Evolutionary conservation across 2,888 invertebrate species (phyloP), one percentile per base, ranked within the genome.

Genomic region (Trissoscelio sp.): DNA sequence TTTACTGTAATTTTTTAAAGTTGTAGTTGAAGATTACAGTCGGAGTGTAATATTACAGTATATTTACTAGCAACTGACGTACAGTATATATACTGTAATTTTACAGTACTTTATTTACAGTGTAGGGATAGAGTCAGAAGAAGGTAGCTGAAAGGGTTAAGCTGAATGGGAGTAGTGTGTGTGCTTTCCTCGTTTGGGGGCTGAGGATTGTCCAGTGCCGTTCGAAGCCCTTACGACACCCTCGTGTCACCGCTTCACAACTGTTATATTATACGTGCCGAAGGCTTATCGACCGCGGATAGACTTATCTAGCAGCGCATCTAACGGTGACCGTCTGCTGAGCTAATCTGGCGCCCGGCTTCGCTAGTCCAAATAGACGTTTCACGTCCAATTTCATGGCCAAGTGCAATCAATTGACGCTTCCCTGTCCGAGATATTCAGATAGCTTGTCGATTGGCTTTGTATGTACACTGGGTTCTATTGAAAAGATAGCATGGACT

Each of bases 151-250:
- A 89, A 88, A 88, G 88, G 88, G 89, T 88, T 88, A 87, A 11
- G 87, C 83, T 89, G 87, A 88, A 89, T 89, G 88, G 88, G 84
- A 85, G 85, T 85, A 87, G 86, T 87, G 88, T 89, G 88, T 88
- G 87, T 88, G 88, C 88, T 88, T 88, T 89, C 85, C 88, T 88
- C 86, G 88, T 88, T 88, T 87, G 88, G 87, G 87, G 85, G 88
- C 86, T 86, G 85, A 74, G 86, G 84, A 87, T 88, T 86, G 81
- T 78, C 81, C 87, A 86, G 85, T 78, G 75, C 74, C 85, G 86
- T 83, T 74, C 55, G 42, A 77, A 79, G 79, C 55, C 11, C 74
- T 67, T 48, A 42, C 0, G 42, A 37, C 34, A 57, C n/a, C 58
- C 74, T 67, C 57, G 48, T 1, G 42, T 46, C 34, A 57, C n/a